Evolutionary conservation across 2,888 invertebrate genomes (phyloP).

Genomic region (Glaucopsyche alexis): DNA sequence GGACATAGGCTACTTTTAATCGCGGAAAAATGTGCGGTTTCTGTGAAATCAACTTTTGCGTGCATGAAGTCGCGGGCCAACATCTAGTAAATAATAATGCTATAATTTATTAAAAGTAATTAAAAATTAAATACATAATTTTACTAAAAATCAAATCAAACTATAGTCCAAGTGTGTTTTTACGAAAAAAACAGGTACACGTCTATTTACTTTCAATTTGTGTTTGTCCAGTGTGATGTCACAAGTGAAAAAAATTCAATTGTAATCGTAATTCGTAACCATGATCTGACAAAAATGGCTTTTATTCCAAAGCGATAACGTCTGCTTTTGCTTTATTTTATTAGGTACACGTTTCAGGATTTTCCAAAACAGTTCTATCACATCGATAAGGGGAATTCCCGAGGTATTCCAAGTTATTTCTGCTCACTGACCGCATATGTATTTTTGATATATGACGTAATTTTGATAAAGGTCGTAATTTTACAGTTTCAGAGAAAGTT

Average conservation of each 20-base stretch:
- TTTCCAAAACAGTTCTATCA: not conserved
- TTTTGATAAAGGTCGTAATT: not conserved
- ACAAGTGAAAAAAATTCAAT: not conserved
- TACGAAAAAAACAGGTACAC: too few relatives aligned
- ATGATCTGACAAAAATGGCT: not conserved
- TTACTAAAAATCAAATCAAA: too few relatives aligned
- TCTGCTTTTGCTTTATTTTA: not conserved
- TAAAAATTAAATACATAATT: too few relatives aligned
- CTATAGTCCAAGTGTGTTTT: too few relatives aligned
- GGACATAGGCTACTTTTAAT: too few relatives aligned
- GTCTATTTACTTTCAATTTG: not conserved
- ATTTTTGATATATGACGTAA: not conserved
- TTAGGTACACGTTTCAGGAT: not conserved
- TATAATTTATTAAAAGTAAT: too few relatives aligned
- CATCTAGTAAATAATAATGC: too few relatives aligned
- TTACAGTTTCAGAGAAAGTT: not conserved
- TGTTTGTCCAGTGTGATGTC: not conserved
- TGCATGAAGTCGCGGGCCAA: too few relatives aligned
- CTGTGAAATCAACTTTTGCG: too few relatives aligned
- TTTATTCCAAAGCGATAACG: not conserved
- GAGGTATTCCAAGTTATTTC: not conserved
- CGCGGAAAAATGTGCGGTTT: too few relatives aligned
- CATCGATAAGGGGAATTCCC: slow-evolving; percentile 19
- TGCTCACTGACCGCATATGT: not conserved
- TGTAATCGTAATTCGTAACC: not conserved